A percentile compares a stretch with the other conserved stretches of the same genome.
Conservation (phyloP, 2,888 invertebrate species). For the Hermaeophaga mercurialis region DNA sequence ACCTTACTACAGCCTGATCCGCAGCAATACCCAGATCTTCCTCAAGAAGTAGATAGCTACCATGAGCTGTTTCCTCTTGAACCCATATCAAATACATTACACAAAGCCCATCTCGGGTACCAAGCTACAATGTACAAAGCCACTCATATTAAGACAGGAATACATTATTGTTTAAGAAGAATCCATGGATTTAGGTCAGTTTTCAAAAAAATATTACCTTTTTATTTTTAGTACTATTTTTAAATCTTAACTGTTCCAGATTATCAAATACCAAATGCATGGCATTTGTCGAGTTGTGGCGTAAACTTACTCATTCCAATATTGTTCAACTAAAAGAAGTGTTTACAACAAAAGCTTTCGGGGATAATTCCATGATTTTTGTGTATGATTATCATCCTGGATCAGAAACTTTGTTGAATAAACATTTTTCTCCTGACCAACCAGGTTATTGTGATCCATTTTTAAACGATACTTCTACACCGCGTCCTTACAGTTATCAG, state of each 20-base stretch:
- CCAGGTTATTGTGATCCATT: conserved; percentile 77
- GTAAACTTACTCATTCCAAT: conserved; percentile 93
- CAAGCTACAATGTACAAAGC: conserved; percentile 90
- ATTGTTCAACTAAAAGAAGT: conserved; percentile 90
- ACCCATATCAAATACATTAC: conserved; percentile 61
- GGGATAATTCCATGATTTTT: conserved; percentile 94
- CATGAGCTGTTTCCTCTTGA: conserved; percentile 87
- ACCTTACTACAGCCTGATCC: conserved; percentile 77
- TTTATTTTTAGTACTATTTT: neutral
- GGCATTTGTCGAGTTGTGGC: conserved; percentile 90
- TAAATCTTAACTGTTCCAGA: neutral
- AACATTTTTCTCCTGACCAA: conserved; percentile 75
- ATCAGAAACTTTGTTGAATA: conserved; percentile 83
- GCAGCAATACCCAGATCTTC: conserved; percentile 66
- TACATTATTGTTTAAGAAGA: conserved; percentile 83
- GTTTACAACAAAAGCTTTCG: conserved; percentile 94
- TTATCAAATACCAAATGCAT: conserved; percentile 84
- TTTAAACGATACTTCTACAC: conserved; percentile 80
- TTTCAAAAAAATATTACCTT: too few species aligned
- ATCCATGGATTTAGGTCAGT: conserved; percentile 78
- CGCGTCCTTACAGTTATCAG: conserved; percentile 80
- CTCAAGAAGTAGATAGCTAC: conserved; percentile 88
- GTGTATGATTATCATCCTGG: conserved; percentile 96
- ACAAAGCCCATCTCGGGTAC: conserved; percentile 73
- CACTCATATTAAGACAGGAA: conserved; percentile 83